These are phyloP conservation scores for Gasterosteus nipponicus DNA, from an alignment of 2,113 vertebrate species.

Conservation along the genomic window DNA sequence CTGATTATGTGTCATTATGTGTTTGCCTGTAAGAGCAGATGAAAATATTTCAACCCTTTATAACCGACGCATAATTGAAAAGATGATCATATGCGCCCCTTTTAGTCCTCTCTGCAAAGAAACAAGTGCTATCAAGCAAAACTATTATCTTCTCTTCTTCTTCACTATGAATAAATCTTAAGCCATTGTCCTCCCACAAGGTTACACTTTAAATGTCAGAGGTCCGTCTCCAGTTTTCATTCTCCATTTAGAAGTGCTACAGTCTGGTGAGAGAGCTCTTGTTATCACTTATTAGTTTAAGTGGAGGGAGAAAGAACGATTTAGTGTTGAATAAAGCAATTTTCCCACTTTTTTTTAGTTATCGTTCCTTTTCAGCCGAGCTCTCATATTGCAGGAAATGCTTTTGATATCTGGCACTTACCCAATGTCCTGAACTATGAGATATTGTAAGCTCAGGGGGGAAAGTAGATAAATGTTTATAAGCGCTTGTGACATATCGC, in stretches of 20 bases:
- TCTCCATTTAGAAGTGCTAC: constrained; percentile 52
- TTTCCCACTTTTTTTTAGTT: not conserved
- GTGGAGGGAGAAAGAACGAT: constrained; percentile 20
- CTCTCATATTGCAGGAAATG: constrained; percentile 51
- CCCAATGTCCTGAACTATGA: constrained; percentile 60
- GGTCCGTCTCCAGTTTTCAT: constrained; percentile 58
- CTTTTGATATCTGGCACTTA: constrained; percentile 66
- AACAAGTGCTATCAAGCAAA: constrained; percentile 27
- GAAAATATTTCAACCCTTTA: constrained; percentile 37
- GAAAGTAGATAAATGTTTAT: constrained; percentile 56
- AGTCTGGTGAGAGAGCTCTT: constrained; percentile 27
- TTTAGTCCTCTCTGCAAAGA: constrained; percentile 43
- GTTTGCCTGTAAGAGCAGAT: constrained; percentile 3
- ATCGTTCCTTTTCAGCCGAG: constrained; percentile 28
- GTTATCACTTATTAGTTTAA: constrained; percentile 45
- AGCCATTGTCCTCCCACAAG: constrained; percentile 54
- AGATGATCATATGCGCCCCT: constrained; percentile 41
- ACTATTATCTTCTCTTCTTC: constrained; percentile 24
- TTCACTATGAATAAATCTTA: constrained; percentile 54
- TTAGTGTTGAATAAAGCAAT: constrained; percentile 39
- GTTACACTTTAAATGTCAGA: constrained; percentile 63
- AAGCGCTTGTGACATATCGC: constrained; percentile 55
- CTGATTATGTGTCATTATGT: constrained; percentile 1
- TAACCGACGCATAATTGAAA: constrained; percentile 62
- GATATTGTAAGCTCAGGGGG: constrained; percentile 59